Evolutionary conservation across 2,113 vertebrate species (phyloP), one percentile per base, ranked within the genome.

Genomic region (Cyprinodon tularosa): DNA sequence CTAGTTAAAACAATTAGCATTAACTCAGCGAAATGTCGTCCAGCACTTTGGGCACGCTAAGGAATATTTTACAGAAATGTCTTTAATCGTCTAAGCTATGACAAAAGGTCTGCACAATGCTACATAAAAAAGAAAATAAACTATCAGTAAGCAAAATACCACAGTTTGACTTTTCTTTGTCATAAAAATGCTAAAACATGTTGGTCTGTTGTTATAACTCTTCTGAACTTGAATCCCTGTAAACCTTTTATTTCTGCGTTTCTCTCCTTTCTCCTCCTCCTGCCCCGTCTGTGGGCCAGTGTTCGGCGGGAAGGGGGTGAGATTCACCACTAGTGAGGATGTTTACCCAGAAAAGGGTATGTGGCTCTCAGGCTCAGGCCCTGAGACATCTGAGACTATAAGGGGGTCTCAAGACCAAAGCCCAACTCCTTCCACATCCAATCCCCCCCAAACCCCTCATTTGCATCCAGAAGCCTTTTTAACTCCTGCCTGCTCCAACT

Each of bases 341-440:
- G 96, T 96, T 95, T 99, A 96, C 97, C 98, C 98, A 92, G 97
- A 99, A 80, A 99, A 98, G 98, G 98, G 98, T 99, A 99, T 82
- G 97, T 99, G 92, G 61, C 86, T 82, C 74, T 84, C 71, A 80
- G 91, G 89, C 78, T 83, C 68, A 85, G 77, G 66, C 59, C 77
- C 89, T 91, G 88, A 91, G 82, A 87, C 76, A 71, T 66, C 60
- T 78, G 85, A 87, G 87, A 84, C 67, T 67, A 82, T 79, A 90
- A 93, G 57, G 81, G 79, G 84, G 83, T 42, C 85, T 86, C 72
- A 84, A 72, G 68, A 87, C 84, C 89, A 88, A 86, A 84, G 67
- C 13, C 83, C 83, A 78, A 81, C 68, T 82, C 81, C 89, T 72
- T 82, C 74, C 84, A 78, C 74, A 82, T 66, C 74, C 50, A 57